Evolutionary conservation across 2,888 invertebrate species (phyloP).

Genomic region (Drosophila paramelanica): DNA sequence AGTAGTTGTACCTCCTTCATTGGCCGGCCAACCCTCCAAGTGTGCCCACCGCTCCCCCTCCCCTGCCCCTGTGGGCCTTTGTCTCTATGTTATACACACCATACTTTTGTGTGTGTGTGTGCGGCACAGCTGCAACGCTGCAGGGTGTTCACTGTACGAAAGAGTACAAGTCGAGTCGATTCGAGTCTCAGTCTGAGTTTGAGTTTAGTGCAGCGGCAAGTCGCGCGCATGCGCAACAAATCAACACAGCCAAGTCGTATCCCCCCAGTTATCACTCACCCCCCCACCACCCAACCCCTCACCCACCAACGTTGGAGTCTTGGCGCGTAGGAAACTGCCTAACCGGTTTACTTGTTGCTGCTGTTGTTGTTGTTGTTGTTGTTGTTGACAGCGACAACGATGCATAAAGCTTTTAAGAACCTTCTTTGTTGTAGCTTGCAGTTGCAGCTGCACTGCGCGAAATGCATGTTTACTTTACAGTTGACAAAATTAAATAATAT

Average conservation of each 20-base stretch:
- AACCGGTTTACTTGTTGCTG: slow-evolving; percentile 63
- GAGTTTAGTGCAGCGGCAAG: slow-evolving; percentile 54
- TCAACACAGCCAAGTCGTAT: slow-evolving; percentile 63
- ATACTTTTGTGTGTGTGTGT: slow-evolving; percentile 42
- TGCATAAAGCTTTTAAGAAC: slow-evolving; percentile 78
- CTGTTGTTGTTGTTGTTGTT: slow-evolving; percentile 22
- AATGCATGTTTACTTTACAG: slow-evolving; percentile 5
- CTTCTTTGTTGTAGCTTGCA: slow-evolving; percentile 72
- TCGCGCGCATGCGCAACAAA: slow-evolving; percentile 75
- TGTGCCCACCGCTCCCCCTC: background rate
- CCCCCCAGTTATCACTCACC: slow-evolving; percentile 1
- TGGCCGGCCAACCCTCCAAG: slow-evolving; percentile 9
- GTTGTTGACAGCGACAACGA: slow-evolving; percentile 49
- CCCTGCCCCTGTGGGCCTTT: slow-evolving; percentile 3
- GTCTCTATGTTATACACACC: background rate
- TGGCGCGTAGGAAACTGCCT: slow-evolving; percentile 58
- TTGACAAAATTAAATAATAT: no score
- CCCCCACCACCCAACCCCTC: background rate
- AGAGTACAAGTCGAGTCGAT: slow-evolving; percentile 7
- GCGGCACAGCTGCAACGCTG: slow-evolving; percentile 77
- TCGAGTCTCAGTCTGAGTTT: slow-evolving; percentile 1
- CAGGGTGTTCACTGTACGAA: slow-evolving; percentile 67
- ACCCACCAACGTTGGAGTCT: slow-evolving; percentile 25
- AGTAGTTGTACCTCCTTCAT: slow-evolving; percentile 36
- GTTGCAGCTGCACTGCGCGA: slow-evolving; percentile 46